Conservation (phyloP, 2,113 vertebrate genomes). For the Spheniscus mendiculus region DNA sequence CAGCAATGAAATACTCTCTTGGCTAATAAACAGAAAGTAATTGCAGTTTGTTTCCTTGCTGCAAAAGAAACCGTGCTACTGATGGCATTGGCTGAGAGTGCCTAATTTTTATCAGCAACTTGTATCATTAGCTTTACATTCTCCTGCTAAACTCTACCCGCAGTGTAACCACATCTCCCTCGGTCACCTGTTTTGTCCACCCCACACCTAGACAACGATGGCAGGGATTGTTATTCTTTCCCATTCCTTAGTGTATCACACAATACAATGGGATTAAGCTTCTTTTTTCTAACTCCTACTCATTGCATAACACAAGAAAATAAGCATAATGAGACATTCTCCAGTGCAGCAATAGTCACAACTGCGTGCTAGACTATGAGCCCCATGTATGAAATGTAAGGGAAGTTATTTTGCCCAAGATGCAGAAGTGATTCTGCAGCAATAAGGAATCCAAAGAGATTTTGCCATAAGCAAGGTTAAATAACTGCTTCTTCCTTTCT, state of each 20-base stretch:
- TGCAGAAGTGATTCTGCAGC: background rate
- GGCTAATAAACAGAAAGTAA: conserved; percentile 22
- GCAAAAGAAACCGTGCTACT: background rate
- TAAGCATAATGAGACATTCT: background rate
- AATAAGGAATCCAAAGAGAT: background rate
- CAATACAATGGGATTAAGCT: background rate
- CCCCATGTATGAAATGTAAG: background rate
- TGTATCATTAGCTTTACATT: background rate
- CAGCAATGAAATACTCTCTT: background rate
- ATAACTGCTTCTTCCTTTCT: conserved; percentile 29
- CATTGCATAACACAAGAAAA: background rate
- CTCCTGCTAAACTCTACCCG: background rate
- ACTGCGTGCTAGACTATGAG: background rate
- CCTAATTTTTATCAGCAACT: background rate
- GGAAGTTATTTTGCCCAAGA: background rate
- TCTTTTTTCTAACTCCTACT: background rate
- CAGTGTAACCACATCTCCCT: background rate
- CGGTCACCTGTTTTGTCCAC: background rate
- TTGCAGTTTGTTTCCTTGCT: background rate
- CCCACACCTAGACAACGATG: rapidly evolving
- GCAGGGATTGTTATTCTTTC: background rate
- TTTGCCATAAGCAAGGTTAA: conserved; percentile 35
- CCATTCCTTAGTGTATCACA: background rate
- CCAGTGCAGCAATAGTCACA: background rate
- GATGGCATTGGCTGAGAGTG: background rate